Evolutionary conservation across 2,113 vertebrate genomes (phyloP), one percentile per base, ranked within the genome.

Genomic region (Syngnathus scovelli): DNA sequence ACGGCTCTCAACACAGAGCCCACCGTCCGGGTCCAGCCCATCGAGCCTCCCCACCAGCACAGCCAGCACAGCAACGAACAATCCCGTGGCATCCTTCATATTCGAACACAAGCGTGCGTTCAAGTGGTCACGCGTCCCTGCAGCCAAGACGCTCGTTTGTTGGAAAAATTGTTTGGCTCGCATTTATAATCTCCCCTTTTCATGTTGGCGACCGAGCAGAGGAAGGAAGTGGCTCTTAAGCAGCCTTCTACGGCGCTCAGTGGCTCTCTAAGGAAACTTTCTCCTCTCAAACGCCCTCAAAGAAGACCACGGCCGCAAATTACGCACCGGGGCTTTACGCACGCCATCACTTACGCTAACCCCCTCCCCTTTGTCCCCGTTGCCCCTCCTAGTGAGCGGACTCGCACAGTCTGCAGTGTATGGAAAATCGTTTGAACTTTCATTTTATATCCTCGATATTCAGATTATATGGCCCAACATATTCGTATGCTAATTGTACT

Each of bases 221-320:
- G 83, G 79, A 83, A 89, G 87, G 86, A 87, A 87, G 79, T 81
- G 9, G 18, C 16, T 75, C 51, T 65, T 64, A 59, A 58, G 59
- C 74, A 44, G 55, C 27, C 52, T 16, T 10, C 36, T 16, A 66
- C 5, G 33, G 48, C 38, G 27, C 69, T 77, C 21, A 13, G 38
- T 64, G 61, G 3, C 21, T 66, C 61, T 52, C 7, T 13, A 3
- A 38, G 44, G 36, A 56, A 46, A 67, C 46, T 64, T 69, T 71
- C 27, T 77, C 66, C 38, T 44, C 39, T 33, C n/a, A 43, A 27
- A 23, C 16, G 51, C 55, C n/a, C 0, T 61, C 61, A 4, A 15
- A 4, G 60, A n/a, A 38, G 52, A 75, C 66, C 72, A 69, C 68
- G 68, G 62, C 71, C 61, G 72, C 71, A 70, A 51, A 68, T 82